Base-by-base conservation (phyloP, 1,140 invertebrate species). In the Bicyclus anynana region DNA sequence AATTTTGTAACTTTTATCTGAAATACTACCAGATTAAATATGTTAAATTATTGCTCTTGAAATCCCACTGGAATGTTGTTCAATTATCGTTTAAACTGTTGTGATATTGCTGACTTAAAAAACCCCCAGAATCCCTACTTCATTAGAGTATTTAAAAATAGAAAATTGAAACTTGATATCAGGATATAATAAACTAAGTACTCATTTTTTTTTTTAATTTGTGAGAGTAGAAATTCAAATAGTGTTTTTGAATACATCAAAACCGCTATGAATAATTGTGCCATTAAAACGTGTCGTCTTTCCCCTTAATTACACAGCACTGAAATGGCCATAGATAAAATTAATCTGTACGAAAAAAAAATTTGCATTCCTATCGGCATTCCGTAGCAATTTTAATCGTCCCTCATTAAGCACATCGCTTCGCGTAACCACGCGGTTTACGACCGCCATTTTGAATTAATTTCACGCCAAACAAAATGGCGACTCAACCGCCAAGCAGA, bases 401-500 rank as follows among this genome's bases (percentile, higher is more conserved):
- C 72, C 56, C 79, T 83, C 80, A 86, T 86, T 82, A 84, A 81
- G 77, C 67, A 72, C 81, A 81, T 81, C 65, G 72, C 72, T 67
- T 56, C 65, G 72, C 75, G 78, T 82, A 78, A 79, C 78, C 77
- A 70, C 77, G 68, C 69, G 69, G 69, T 78, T 82, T 80, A 77
- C 59, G 72, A 53, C 53, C 46, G 78, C 78, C 83, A 84, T 86
- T 77, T 84, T 83, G 78, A 81, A 81, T 86, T 81, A 82, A 82
- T 84, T 83, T 70, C 65, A 65, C 77, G 64, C 72, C 74, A 83
- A 77, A 85, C 80, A 82, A 85, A 77, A 83, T 83, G 80, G 80
- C 77, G 59, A 62, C 59, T 48, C 48, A 40, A 48, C 53, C 60
- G 54, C 42, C 44, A 64, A 40, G 59, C 54, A 42, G 69, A 66